Percentiles rank a stretch among this genome's conserved stretches.
phyloP scores from a whole-genome alignment of 2,888 invertebrate species.

The Exephanes ischioxanthus region DNA sequence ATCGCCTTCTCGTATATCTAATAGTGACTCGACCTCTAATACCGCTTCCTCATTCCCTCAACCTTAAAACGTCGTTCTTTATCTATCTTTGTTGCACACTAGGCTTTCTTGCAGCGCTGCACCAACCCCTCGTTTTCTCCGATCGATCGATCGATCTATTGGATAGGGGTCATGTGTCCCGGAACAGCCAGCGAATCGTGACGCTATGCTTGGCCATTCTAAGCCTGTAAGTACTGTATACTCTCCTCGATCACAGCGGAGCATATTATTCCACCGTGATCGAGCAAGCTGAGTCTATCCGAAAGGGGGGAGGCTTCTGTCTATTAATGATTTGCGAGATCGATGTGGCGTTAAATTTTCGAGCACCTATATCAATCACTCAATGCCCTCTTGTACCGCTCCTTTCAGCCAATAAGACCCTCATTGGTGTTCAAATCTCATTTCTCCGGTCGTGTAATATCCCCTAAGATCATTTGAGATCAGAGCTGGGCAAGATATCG shows the following conservation, averaged over 20 bases:
- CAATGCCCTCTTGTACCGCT: not conserved
- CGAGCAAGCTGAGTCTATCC: not conserved
- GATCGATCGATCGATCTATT: conserved; percentile 64
- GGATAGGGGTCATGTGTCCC: conserved; percentile 64
- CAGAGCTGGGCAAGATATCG: too few species aligned
- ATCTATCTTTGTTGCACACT: conserved; percentile 38
- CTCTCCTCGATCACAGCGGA: conserved; percentile 2
- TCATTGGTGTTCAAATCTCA: not conserved
- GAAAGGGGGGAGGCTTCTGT: not conserved
- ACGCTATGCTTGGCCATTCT: conserved; percentile 60
- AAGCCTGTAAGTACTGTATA: conserved; percentile 35
- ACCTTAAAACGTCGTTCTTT: conserved; percentile 36
- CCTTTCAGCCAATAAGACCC: not conserved
- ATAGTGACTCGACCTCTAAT: conserved; percentile 38
- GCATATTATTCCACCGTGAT: conserved; percentile 17
- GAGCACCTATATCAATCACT: conserved; percentile 22
- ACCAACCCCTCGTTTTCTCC: conserved; percentile 60
- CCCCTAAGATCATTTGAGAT: not conserved
- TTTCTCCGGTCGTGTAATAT: conserved; percentile 1
- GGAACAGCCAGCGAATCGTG: conserved; percentile 65
- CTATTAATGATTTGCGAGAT: conserved; percentile 46
- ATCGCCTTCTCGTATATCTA: conserved; percentile 37
- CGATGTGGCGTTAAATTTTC: conserved; percentile 32
- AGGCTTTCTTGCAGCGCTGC: conserved; percentile 17
- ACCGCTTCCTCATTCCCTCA: conserved; percentile 53